phyloP scores from a whole-genome alignment of 2,113 vertebrate genomes.

The Nannospalax galili region DNA sequence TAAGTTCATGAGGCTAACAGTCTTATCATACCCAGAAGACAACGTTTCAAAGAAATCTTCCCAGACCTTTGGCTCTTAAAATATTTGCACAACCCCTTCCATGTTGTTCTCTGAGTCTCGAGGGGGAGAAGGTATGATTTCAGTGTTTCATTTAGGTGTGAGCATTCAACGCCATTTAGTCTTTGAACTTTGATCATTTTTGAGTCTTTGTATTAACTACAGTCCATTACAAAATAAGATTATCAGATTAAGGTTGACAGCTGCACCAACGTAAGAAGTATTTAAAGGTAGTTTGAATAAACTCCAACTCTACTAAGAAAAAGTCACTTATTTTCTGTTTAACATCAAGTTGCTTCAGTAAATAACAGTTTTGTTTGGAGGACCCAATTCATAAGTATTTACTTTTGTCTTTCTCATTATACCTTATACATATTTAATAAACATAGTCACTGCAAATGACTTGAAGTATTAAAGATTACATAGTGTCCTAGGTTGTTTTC shows the following conservation, averaged over 20 bases:
- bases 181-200: background rate
- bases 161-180: background rate
- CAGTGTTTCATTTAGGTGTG: no score
- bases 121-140: background rate
- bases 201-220: background rate
- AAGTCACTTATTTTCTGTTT: background rate
- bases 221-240: background rate
- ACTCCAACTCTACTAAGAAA: background rate
- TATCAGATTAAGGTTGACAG: background rate
- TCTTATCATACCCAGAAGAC: background rate
- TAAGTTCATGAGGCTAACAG: background rate
- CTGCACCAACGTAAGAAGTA: background rate
- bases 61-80: background rate
- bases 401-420: background rate
- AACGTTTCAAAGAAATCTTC: background rate
- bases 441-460: background rate
- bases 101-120: no score
- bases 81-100: background rate
- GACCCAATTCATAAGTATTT: background rate
- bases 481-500: no score
- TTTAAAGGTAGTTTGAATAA: background rate
- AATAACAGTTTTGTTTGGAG: background rate
- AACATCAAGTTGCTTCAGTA: background rate
- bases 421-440: background rate
- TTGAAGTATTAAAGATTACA: background rate